These are phyloP conservation scores for Manis crassicaudata DNA, from an alignment of 2,797 vertebrate species.

Conservation along the genomic window DNA sequence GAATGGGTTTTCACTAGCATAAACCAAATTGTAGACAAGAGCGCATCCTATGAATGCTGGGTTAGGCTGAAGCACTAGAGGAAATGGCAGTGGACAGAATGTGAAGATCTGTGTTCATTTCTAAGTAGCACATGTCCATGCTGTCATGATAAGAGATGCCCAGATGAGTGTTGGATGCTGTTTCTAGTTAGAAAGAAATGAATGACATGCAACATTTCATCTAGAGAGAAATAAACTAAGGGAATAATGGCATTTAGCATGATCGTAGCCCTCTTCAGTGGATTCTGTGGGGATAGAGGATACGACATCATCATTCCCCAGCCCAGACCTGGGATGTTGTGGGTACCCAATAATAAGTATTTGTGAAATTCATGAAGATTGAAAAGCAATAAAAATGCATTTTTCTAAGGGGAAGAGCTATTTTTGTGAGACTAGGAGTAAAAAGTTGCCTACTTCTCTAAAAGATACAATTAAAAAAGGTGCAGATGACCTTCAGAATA, in stretches of 20 bases:
- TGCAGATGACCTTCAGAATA: background rate
- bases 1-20: background rate
- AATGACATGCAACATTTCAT: background rate
- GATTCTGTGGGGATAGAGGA: background rate
- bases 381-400: background rate
- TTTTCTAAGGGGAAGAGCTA: background rate
- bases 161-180: background rate
- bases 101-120: background rate
- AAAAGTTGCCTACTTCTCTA: background rate
- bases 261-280: background rate
- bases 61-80: background rate
- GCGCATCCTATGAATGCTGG: background rate
- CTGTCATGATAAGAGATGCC: accelerated
- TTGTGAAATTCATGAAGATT: background rate
- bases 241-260: background rate
- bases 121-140: background rate
- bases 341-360: background rate
- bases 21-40: background rate
- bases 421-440: background rate
- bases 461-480: background rate
- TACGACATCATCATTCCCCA: background rate
- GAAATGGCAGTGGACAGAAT: background rate
- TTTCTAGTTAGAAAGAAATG: background rate
- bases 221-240: background rate
- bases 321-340: background rate